Evolutionary conservation across 2,113 vertebrate species (phyloP).

Genomic region (Carassius gibelio): DNA sequence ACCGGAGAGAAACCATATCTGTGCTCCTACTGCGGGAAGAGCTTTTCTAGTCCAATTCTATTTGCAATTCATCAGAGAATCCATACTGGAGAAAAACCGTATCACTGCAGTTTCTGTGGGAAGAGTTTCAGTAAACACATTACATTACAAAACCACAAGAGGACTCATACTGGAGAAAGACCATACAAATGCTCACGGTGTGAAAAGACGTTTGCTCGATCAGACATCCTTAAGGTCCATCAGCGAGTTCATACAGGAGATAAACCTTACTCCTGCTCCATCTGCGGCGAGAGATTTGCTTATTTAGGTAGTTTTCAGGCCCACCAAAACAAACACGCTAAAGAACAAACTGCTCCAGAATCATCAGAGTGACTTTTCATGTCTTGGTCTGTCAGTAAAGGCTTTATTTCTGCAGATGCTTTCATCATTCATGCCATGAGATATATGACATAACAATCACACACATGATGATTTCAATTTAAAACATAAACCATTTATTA

Average conservation of each 20-base stretch:
- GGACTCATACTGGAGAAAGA: constrained; percentile 41
- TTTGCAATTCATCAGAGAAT: constrained; percentile 19
- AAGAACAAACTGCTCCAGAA: background rate
- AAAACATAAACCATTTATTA: no score
- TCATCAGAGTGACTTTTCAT: background rate
- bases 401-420: no score
- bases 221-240: background rate
- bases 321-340: background rate
- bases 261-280: background rate
- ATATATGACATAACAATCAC: no score
- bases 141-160: constrained; percentile 25
- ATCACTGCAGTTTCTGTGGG: constrained; percentile 42
- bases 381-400: no score
- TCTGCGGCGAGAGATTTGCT: background rate
- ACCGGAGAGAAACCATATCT: constrained; percentile 27
- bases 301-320: background rate
- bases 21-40: constrained; percentile 40
- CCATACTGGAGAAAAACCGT: constrained; percentile 32
- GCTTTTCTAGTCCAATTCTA: background rate
- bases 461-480: no score
- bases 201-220: constrained; percentile 43
- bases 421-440: no score
- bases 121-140: constrained; percentile 13
- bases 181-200: constrained; percentile 44
- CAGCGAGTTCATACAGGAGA: constrained; percentile 10